Conservation (phyloP, 2,113 vertebrate species). For the Smithornis capensis region DNA sequence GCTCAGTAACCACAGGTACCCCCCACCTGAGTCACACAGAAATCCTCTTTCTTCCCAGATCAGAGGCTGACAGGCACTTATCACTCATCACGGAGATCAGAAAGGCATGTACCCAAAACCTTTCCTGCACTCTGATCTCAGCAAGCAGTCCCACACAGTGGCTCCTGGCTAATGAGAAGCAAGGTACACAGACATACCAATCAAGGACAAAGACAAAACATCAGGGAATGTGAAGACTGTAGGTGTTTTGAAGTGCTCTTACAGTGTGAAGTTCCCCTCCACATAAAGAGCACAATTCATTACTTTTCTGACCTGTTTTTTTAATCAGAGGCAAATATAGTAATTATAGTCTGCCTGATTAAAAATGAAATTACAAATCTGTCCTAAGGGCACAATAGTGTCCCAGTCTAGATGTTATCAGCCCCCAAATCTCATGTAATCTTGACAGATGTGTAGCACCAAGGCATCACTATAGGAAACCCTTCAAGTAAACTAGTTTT, state of each 20-base stretch:
- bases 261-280: neutral
- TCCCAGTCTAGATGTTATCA: neutral
- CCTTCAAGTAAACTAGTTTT: conserved; percentile 12
- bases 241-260: neutral
- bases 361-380: conserved; percentile 38
- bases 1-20: neutral
- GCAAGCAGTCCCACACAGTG: neutral
- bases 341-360: conserved; percentile 43
- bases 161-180: neutral
- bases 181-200: neutral
- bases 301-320: conserved; percentile 45
- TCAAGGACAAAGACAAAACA: neutral
- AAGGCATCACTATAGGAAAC: neutral
- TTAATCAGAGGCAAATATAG: conserved; percentile 24
- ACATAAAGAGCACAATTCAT: neutral
- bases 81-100: neutral
- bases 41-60: neutral
- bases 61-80: neutral
- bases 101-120: neutral
- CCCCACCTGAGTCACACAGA: neutral
- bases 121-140: neutral
- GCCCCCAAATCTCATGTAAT: conserved; percentile 34
- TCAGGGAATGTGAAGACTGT: fast-evolving
- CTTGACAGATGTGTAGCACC: neutral
- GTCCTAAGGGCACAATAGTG: conserved; percentile 5